phyloP scores from a whole-genome alignment of 2,888 invertebrate species.

The Arge pagana region DNA sequence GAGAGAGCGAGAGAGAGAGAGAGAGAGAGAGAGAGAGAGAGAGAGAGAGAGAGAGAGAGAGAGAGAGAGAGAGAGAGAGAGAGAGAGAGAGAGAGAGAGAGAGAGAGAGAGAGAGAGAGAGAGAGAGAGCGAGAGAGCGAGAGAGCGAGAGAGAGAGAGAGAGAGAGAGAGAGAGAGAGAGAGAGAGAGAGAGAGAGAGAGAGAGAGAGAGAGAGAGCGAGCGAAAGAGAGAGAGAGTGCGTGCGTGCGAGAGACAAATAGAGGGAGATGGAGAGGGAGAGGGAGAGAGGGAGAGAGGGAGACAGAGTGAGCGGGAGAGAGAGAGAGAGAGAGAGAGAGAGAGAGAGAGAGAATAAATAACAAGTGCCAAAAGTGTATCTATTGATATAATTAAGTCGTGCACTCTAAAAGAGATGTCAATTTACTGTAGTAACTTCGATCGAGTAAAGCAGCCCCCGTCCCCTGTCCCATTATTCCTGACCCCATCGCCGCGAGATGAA shows the following conservation, averaged over 20 bases:
- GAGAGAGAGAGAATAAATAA: not conserved
- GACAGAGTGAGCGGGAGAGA: not conserved
- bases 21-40: not conserved
- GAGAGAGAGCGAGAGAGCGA: too few relatives aligned
- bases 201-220: not conserved
- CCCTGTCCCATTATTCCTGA: too few relatives aligned
- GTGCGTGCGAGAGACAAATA: too few relatives aligned
- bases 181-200: slow-evolving; percentile 18
- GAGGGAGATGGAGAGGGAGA: too few relatives aligned
- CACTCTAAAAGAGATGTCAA: slow-evolving; percentile 39
- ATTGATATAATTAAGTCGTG: slow-evolving; percentile 12
- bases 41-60: not conserved
- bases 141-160: slow-evolving; percentile 6
- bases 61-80: not conserved
- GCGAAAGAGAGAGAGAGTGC: not conserved
- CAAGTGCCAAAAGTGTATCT: slow-evolving; percentile 19
- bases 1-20: not conserved
- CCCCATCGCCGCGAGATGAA: slow-evolving; percentile 20
- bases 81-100: not conserved
- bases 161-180: slow-evolving; percentile 21
- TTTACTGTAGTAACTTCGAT: slow-evolving; percentile 41
- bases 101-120: slow-evolving; percentile 16
- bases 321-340: not conserved
- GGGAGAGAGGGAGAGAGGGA: not conserved
- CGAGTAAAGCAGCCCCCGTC: slow-evolving; percentile 40